Conservation (phyloP, 2,888 invertebrate species). For the Mycalesis mineus region DNA sequence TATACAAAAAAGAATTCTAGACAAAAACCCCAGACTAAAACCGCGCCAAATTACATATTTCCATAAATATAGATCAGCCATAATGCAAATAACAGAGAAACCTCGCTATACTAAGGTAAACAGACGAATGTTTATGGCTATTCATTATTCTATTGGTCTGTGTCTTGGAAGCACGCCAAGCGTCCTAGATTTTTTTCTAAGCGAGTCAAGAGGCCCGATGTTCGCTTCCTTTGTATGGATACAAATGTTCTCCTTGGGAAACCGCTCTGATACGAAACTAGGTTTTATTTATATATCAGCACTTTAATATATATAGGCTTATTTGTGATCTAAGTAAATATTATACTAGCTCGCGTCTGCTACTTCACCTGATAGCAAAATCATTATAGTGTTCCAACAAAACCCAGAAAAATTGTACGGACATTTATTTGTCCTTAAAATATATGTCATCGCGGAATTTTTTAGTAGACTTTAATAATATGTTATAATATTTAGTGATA, state of each 20-base stretch:
- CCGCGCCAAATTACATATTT: neutral
- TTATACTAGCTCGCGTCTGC: too few species aligned
- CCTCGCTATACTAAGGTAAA: neutral
- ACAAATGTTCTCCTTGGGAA: neutral
- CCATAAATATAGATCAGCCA: slow-evolving; percentile 10
- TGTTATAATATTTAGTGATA: too few species aligned
- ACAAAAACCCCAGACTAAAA: neutral
- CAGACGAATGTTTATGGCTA: slow-evolving; percentile 15
- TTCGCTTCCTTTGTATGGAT: slow-evolving; percentile 13
- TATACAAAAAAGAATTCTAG: too few species aligned
- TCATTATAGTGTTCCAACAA: too few species aligned
- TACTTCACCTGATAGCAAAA: too few species aligned
- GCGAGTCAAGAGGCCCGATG: slow-evolving; percentile 16
- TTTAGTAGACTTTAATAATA: too few species aligned
- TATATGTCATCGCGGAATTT: too few species aligned
- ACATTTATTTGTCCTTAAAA: too few species aligned
- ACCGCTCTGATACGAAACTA: neutral
- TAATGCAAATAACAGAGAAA: slow-evolving; percentile 11
- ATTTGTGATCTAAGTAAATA: too few species aligned
- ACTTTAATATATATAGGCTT: too few species aligned
- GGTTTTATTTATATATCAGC: too few species aligned
- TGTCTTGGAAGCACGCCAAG: slow-evolving; percentile 25
- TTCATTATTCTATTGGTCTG: slow-evolving; percentile 26
- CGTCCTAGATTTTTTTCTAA: slow-evolving; percentile 26
- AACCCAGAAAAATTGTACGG: too few species aligned